Evolutionary conservation across 1,140 invertebrate genomes (phyloP), one percentile per base, ranked within the genome.

Genomic region (Brachionus koreanus): DNA sequence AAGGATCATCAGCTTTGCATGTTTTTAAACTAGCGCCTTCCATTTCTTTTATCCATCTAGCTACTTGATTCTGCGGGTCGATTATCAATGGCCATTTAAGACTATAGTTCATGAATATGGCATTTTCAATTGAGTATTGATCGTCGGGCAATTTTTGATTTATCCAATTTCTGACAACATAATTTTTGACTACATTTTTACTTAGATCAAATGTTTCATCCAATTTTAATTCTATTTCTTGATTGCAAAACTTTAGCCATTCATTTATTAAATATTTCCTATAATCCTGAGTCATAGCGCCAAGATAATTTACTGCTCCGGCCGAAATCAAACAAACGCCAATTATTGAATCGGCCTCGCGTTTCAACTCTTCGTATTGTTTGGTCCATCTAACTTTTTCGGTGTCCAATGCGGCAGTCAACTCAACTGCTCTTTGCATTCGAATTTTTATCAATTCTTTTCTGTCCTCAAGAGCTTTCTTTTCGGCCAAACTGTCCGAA

Each of bases 31-130:
- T 52, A 3, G 61, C 29, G 10, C 87, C 87, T 83, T 88, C 87
- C 85, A 86, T 87, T 81, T 87, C 84, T 57, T 84, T 84, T 33
- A 88, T 86, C 65, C 61, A 82, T 37, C 57, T 39, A 49, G 82
- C 16, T 39, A 86, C 92, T 88, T 95, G 94, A 86, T 94, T 93
- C 86, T 95, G 94, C 0, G 94, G 94, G 89, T 95, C 94, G 82
- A 95, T 94, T 89, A 94, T 92, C 0, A 95, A 89, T 0, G 94
- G 93, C 93, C 94, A 95, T 49, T 93, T 91, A 42, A 91, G 89
- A 1, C 93, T 92, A 63, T 92, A 91, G 0, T 92, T 94, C 0
- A 94, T 93, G 75, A 95, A 90, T 43, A 95, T 92, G 1, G 93
- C 94, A 88, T 95, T 96, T 87, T 95, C 94, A n/a, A 82, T 82